These are phyloP conservation scores for Furnarius figulus DNA, from an alignment of 2,113 vertebrate species.

Conservation along the genomic window DNA sequence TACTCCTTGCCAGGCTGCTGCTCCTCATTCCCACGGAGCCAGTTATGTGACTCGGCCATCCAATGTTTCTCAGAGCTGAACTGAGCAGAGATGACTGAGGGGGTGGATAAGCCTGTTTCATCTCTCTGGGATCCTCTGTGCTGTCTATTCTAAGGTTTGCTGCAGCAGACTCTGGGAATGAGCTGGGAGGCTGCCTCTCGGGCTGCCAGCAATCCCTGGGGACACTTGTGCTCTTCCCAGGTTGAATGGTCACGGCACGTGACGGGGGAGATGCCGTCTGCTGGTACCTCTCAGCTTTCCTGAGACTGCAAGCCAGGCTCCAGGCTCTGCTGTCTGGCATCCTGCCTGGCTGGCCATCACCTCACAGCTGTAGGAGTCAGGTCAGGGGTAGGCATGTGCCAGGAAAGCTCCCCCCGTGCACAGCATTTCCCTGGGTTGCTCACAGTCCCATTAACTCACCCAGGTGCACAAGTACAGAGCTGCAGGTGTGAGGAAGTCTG, in stretches of 20 bases:
- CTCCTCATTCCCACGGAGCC: conserved; percentile 4
- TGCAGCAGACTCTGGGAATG: conserved; percentile 34
- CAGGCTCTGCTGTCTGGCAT: background rate
- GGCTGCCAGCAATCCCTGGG: background rate
- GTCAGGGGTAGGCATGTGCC: background rate
- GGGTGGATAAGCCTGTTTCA: background rate
- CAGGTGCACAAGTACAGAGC: background rate
- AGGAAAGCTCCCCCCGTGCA: background rate
- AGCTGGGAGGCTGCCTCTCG: background rate
- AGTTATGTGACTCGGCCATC: background rate
- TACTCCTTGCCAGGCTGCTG: background rate
- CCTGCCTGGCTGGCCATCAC: background rate
- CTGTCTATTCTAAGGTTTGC: conserved; percentile 47
- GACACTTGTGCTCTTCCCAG: background rate
- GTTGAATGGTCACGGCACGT: background rate
- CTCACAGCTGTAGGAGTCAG: background rate
- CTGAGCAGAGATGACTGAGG: background rate
- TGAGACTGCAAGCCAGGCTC: background rate
- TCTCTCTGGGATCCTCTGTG: background rate
- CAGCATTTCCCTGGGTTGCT: rapidly evolving
- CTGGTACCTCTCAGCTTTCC: background rate
- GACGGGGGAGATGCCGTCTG: background rate
- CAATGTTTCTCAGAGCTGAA: background rate
- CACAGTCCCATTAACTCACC: background rate
- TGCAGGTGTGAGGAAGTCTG: background rate